A percentile compares a stretch with the other conserved stretches of the same genome.
Evolutionary conservation across 2,113 vertebrate genomes (phyloP).

Genomic region (Paradoxurus hermaphroditus): DNA sequence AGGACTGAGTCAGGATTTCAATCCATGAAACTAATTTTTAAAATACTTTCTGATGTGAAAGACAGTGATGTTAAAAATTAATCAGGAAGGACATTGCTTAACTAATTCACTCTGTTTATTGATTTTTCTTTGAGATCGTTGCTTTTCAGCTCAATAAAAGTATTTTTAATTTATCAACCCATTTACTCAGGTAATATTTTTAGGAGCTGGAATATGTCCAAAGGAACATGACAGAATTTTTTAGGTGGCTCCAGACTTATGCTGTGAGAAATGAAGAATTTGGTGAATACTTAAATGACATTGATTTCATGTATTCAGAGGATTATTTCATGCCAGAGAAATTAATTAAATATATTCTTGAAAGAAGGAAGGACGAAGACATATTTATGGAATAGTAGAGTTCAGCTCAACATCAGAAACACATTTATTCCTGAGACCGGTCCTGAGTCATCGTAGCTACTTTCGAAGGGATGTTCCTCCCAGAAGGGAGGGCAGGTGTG

Average conservation of each 20-base stretch:
- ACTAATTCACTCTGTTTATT: constrained; percentile 17
- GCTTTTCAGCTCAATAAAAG: constrained; percentile 24
- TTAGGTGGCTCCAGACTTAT: neutral
- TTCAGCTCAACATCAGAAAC: neutral
- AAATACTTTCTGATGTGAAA: constrained; percentile 19
- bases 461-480: neutral
- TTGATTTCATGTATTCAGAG: neutral
- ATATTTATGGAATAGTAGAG: neutral
- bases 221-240: neutral
- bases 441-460: neutral
- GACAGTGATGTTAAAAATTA: neutral
- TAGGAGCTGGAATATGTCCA: constrained; percentile 23
- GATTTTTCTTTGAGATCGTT: constrained; percentile 26
- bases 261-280: neutral
- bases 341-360: neutral
- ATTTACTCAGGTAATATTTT: neutral
- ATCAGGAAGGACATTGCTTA: neutral
- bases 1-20: neutral
- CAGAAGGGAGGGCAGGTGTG: neutral
- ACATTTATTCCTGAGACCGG: neutral
- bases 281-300: neutral
- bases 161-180: constrained; percentile 7
- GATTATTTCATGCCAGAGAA: neutral
- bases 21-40: constrained; percentile 18
- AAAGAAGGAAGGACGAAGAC: neutral